Conservation (phyloP, 2,888 invertebrate species). For the Crocallis elinguaria region DNA sequence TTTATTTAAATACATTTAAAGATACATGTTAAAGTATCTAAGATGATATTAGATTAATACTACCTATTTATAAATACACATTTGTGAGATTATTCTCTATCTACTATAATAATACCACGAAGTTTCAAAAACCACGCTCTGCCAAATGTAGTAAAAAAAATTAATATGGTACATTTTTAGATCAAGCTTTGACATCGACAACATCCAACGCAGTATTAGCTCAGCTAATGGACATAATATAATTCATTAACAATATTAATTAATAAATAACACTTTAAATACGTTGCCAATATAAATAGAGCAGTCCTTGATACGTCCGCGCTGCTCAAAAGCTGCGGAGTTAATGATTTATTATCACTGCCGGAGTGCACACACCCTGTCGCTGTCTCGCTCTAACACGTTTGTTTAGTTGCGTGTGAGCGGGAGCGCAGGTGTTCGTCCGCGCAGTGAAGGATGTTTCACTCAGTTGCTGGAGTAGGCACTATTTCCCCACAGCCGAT, state of each 20-base stretch:
- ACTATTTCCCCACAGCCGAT: slow-evolving; percentile 69
- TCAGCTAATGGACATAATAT: slow-evolving; percentile 35
- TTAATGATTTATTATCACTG: slow-evolving; percentile 52
- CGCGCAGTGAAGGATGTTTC: slow-evolving; percentile 63
- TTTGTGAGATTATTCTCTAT: slow-evolving; percentile 24
- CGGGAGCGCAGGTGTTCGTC: slow-evolving; percentile 54
- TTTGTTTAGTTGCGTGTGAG: slow-evolving; percentile 41
- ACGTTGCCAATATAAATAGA: slow-evolving; percentile 23
- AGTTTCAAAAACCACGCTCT: slow-evolving; percentile 35
- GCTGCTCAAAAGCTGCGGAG: slow-evolving; percentile 30
- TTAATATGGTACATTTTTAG: slow-evolving; percentile 12
- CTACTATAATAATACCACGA: slow-evolving; percentile 28
- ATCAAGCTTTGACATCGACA: slow-evolving; percentile 22
- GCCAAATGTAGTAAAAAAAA: slow-evolving; percentile 19
- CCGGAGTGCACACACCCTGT: slow-evolving; percentile 48
- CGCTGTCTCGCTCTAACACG: slow-evolving; percentile 48
- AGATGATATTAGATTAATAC: slow-evolving; percentile 16
- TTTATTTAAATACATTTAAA: slow-evolving; percentile 19
- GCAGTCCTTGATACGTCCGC: slow-evolving; percentile 46
- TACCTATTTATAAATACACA: slow-evolving; percentile 15
- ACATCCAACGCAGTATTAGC: slow-evolving; percentile 30
- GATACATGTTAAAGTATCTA: slow-evolving; percentile 11
- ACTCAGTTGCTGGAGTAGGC: slow-evolving; percentile 56
- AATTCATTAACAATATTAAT: slow-evolving; percentile 30
- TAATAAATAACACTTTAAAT: slow-evolving; percentile 29